Evolutionary conservation across 2,113 vertebrate species (phyloP).

Genomic region (Scolopax mira): DNA sequence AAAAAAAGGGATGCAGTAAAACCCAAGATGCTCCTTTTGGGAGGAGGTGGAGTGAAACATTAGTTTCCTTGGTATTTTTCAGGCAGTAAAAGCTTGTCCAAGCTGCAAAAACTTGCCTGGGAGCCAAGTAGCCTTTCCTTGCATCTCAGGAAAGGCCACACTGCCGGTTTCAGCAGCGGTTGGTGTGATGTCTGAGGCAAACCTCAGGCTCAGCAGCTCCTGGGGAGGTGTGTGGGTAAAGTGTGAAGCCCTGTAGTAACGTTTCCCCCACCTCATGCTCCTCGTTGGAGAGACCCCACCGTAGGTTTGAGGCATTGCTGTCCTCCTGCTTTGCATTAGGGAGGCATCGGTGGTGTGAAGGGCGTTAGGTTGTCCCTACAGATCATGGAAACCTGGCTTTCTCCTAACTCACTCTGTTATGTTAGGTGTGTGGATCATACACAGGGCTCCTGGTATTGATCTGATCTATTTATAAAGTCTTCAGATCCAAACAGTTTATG

Average conservation of each 20-base stretch:
- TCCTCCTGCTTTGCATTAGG: background rate
- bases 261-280: background rate
- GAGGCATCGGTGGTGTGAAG: background rate
- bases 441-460: background rate
- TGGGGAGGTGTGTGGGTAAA: background rate
- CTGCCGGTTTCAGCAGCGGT: background rate
- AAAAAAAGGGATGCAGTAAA: background rate
- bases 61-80: conserved; percentile 7
- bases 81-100: background rate
- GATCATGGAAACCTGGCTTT: background rate
- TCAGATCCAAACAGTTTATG: background rate
- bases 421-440: background rate
- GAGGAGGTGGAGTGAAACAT: background rate
- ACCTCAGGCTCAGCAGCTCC: background rate
- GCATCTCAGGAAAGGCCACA: background rate
- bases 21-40: background rate
- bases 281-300: background rate
- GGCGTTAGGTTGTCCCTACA: rapidly evolving
- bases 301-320: background rate
- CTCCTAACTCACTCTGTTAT: rapidly evolving
- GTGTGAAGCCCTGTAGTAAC: background rate
- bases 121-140: background rate
- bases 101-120: background rate
- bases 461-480: background rate
- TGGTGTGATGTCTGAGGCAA: background rate